Conservation (phyloP, 1,140 invertebrate species). For the Goniozus legneri region DNA sequence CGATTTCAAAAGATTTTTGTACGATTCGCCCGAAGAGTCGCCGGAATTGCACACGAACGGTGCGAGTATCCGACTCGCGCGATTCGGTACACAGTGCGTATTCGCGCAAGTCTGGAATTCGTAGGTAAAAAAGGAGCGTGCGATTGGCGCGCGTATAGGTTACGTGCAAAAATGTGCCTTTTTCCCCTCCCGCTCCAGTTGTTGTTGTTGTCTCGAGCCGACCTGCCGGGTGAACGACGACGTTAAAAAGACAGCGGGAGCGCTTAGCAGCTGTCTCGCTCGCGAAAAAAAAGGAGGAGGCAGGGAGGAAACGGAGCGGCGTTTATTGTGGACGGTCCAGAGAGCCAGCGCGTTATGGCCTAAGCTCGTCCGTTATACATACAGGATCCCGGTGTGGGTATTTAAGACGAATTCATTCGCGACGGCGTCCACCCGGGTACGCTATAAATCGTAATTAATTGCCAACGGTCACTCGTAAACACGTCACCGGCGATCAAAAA, state of each 20-base stretch:
- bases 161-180: too few relatives aligned
- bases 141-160: not conserved
- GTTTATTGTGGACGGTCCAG: too few relatives aligned
- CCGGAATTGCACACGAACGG: too few relatives aligned
- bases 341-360: too few relatives aligned
- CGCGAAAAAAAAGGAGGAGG: too few relatives aligned
- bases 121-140: not conserved
- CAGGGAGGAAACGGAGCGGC: too few relatives aligned
- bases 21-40: too few relatives aligned
- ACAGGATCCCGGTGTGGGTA: conserved; percentile 26
- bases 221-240: conserved; percentile 10
- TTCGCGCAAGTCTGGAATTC: not conserved
- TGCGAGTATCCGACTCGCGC: too few relatives aligned
- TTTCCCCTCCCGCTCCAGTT: too few relatives aligned
- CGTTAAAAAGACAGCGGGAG: conserved; percentile 11
- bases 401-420: conserved; percentile 36
- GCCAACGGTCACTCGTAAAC: conserved; percentile 39
- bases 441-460: conserved; percentile 47
- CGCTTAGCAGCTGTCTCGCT: conserved; percentile 38
- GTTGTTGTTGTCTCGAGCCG: too few relatives aligned
- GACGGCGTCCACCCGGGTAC: conserved; percentile 24
- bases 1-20: too few relatives aligned
- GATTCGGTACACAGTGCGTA: too few relatives aligned
- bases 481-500: conserved; percentile 28
- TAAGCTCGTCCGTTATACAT: conserved; percentile 25